Evolutionary conservation across 2,888 invertebrate species (phyloP).

Genomic region (Netelia fuscicornis): DNA sequence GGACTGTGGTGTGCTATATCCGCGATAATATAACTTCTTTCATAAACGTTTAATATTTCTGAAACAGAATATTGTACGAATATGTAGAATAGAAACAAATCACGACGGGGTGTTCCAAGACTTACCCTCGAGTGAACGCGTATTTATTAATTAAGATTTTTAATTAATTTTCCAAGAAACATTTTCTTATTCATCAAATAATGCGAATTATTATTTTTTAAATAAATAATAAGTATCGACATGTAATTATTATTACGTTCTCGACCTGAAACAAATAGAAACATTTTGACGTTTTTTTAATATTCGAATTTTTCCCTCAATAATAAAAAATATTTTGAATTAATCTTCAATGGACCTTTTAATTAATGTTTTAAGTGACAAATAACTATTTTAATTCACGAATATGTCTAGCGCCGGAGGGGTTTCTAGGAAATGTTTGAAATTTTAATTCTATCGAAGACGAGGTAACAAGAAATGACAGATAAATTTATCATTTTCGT

Average conservation of each 20-base stretch:
- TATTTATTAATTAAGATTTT: neutral
- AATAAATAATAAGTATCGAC: no score
- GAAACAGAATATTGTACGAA: slow-evolving; percentile 26
- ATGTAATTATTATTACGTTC: no score
- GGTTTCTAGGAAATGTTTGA: neutral
- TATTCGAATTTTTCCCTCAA: no score
- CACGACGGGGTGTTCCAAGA: no score
- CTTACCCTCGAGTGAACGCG: neutral
- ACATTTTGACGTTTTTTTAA: no score
- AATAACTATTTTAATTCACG: no score
- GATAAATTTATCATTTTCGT: neutral
- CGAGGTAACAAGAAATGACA: neutral
- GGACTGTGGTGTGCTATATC: slow-evolving; percentile 31
- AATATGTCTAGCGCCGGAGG: neutral
- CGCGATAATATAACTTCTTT: slow-evolving; percentile 35
- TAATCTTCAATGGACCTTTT: slow-evolving; percentile 6
- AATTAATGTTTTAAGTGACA: neutral
- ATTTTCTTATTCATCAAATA: no score
- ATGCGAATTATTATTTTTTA: no score
- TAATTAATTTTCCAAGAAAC: neutral
- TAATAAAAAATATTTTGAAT: neutral
- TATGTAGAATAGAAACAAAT: neutral
- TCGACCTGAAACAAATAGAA: no score
- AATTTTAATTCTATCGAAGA: slow-evolving; percentile 11
- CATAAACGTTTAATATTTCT: slow-evolving; percentile 24